Base-by-base conservation (phyloP, 2,888 invertebrate species). In the Coelopa pilipes region DNA sequence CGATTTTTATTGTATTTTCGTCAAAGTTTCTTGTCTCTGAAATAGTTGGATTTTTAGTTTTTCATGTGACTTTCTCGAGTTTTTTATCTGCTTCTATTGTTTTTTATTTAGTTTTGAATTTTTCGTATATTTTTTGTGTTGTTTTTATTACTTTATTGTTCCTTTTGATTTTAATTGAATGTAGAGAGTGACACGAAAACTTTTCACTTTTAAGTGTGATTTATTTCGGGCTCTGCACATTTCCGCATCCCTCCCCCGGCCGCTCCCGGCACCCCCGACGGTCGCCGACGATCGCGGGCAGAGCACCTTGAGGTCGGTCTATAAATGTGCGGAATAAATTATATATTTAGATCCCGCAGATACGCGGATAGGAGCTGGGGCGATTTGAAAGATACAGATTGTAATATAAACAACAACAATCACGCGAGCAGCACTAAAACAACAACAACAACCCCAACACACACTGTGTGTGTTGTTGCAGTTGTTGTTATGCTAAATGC, bases 231-330 rank as follows among this genome's bases (percentile, higher is more conserved):
- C 24, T 59, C 12, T 19, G 19, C 17, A 21, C 57, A 59, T 21
- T 59, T 59, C 11, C 24, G n/a, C 11, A 0, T 12, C 10, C 7
- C 19, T 15, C 17, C 17, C 9, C 15, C 47, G 50, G 11, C 19
- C 9, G 57, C 13, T 17, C 45, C 55, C 57, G 45, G 34, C 67
- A 69, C 15, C 68, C 17, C 15, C 69, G 21, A 69, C 67, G 15
- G 34, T 13, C 13, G 21, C 50, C 34, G 13, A 62, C 24, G n/a
- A 34, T 62, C 34, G 34, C 12, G 9, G 62, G n/a, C 13, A n/a
- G 24, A 7, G 69, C 62, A 73, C 53, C 63, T 73, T 69, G 63
- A 73, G 69, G 73, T 55, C 46, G 62, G 46, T 73, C 73, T 65
- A 69, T 47, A 63, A 72, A 73, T 69, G 62, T 69, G 73, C 63